Conservation (phyloP, 2,113 vertebrate genomes). For the Lanius ludovicianus region DNA sequence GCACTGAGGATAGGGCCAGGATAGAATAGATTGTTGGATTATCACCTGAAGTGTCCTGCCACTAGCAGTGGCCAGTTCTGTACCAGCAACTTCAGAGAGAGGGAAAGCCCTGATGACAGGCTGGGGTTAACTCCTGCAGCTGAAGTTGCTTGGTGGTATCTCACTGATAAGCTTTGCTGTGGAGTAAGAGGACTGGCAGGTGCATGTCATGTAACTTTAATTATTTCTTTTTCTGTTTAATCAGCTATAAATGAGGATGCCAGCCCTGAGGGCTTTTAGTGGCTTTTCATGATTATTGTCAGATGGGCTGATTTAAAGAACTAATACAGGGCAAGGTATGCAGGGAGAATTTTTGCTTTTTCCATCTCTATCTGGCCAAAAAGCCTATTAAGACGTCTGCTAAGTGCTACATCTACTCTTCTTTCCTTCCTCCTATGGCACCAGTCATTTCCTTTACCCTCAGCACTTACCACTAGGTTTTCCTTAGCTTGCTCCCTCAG, state of each 20-base stretch:
- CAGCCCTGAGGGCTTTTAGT: not conserved
- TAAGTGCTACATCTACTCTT: not conserved
- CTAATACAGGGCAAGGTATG: not conserved
- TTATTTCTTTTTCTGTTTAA: not conserved
- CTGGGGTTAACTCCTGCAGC: not conserved
- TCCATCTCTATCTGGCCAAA: not conserved
- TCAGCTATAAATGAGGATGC: not conserved
- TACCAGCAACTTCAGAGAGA: not conserved
- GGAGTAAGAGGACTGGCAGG: not conserved
- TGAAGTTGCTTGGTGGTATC: not conserved
- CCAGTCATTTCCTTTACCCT: not conserved
- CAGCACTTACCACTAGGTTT: slow-evolving; percentile 75
- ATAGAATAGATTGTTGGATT: not conserved
- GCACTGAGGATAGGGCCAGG: not conserved
- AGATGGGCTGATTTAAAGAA: not conserved
- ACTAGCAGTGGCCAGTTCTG: not conserved
- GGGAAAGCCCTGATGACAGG: not conserved
- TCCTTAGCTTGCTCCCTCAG: slow-evolving; percentile 74
- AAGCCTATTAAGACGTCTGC: not conserved
- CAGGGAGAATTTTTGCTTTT: slow-evolving; percentile 1
- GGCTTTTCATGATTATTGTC: not conserved
- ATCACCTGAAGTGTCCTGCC: not conserved
- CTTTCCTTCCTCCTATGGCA: not conserved
- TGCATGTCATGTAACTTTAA: not conserved
- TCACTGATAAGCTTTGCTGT: not conserved